Base-by-base conservation (phyloP, 1,140 invertebrate species). In the Drosophila punjabiensis region DNA sequence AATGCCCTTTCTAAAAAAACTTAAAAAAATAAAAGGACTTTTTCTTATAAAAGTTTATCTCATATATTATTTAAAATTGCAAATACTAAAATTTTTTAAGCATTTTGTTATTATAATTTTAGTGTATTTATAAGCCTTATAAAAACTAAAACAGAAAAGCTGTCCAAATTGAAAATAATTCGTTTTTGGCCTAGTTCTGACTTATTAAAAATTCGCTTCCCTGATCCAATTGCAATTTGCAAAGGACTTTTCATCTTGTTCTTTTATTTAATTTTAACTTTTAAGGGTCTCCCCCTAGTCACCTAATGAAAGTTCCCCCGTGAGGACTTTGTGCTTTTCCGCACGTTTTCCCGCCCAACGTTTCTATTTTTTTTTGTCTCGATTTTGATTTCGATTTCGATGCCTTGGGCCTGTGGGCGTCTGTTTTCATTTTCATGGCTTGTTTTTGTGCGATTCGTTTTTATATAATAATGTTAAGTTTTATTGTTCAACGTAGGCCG, bases 401-500 rank as follows among this genome's bases (percentile, higher is more conserved):
- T 59, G 66, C 69, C 68, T 24, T 32, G 18, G 2, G 13, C 16
- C 69, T 64, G 77, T 79, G 76, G 76, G 76, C 77, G 77, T 65
- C 47, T 79, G 76, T 64, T 80, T 79, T 79, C 47, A 74, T 65
- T 73, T 79, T 37, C 56, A 73, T 77, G 53, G 18, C 74, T 68
- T 77, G 53, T 78, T 78, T 62, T 59, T 39, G 24, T 39, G 43
- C 53, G 24, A 65, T 58, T 59, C 45, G 55, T 60, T 79, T 79
- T 79, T 79, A 79, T 79, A 73, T 79, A 79, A 78, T 69, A 78
- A 78, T 78, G 56, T 58, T 62, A 37, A 45, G 35, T 79, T 79
- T 74, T 75, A 75, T 74, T 75, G 71, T 75, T 75, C 14, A 53
- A 75, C 71, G 71, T 75, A 75, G 71, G 71, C 71, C 16, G 50